These are phyloP conservation scores for Ostrea denselamellosa DNA, from an alignment of 1,140 invertebrate genomes.

Conservation along the genomic window DNA sequence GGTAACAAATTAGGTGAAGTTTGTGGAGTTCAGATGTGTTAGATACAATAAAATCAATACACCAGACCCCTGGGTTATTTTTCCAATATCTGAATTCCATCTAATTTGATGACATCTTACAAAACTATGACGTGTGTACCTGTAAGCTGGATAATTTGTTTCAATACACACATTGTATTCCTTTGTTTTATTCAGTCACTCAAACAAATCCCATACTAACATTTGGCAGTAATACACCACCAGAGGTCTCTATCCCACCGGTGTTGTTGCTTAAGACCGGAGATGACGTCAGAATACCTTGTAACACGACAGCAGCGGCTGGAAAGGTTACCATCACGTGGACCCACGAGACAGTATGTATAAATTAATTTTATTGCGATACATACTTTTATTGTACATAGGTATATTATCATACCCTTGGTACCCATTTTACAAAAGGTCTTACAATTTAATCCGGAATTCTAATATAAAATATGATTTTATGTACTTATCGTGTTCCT, in stretches of 20 bases:
- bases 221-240: neutral
- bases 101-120: neutral
- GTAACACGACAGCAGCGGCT: neutral
- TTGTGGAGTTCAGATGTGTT: neutral
- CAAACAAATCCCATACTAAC: constrained; percentile 1
- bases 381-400: neutral
- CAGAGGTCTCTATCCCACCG: neutral
- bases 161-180: neutral
- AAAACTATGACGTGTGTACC: neutral
- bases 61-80: neutral
- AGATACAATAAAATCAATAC: too few species aligned
- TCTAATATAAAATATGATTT: too few species aligned
- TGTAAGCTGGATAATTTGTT: neutral
- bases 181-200: neutral
- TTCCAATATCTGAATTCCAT: too few species aligned
- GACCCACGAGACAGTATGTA: neutral
- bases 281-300: constrained; percentile 26
- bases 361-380: neutral
- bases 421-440: neutral
- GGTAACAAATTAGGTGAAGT: neutral
- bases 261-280: neutral
- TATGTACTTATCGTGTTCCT: neutral
- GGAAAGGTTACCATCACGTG: neutral
- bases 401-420: neutral
- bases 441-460: too few species aligned